Base-by-base conservation (phyloP, 2,888 invertebrate species). In the Merodon equestris region DNA sequence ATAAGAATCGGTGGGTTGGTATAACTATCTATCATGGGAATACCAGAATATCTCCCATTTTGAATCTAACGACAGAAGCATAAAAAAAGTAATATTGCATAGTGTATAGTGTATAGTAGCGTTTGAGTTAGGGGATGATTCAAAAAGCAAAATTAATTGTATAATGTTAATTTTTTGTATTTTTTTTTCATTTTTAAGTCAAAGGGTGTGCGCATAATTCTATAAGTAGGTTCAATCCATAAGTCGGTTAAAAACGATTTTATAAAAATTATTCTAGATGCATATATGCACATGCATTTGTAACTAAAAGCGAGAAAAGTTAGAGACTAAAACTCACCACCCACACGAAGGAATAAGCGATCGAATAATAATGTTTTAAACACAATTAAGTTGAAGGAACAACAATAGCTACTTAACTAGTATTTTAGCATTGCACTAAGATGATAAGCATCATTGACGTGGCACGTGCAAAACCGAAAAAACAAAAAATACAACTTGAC, bases 1-100 rank as follows among this genome's bases (percentile, higher is more conserved):
- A 68, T 70, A 40, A 45, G 34, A 63, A 13, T n/a, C 36, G 53
- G 68, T 57, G 64, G 45, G 45, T 64, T 63, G 53, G 57, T 58
- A 64, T 12, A 57, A 58, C 58, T 79, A 73, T 79, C 74, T 79
- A 47, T 79, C 79, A 74, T 74, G 79, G 74, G 79, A 79, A 79
- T 79, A 74, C 53, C 15, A 15, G 51, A 50, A 51, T 50, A 27
- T 38, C 70, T 64, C 45, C 73, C 74, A 70, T 79, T 79, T 79
- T 68, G 58, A 70, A 74, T 79, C 60, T 64, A 48, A 68, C 15
- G 18, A 17, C 18, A 58, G 54, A 60, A 47, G 18, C 4, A 18
- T 10, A 48, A 61, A 64, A n/a, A 73, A 48, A 58, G 56, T 73
- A 70, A 68, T 73, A 2, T 79, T 63, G 64, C 54, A 64, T 70